Evolutionary conservation across 1,140 invertebrate genomes (phyloP), one percentile per base, ranked within the genome.

Genomic region (Calephelis virginiensis): DNA sequence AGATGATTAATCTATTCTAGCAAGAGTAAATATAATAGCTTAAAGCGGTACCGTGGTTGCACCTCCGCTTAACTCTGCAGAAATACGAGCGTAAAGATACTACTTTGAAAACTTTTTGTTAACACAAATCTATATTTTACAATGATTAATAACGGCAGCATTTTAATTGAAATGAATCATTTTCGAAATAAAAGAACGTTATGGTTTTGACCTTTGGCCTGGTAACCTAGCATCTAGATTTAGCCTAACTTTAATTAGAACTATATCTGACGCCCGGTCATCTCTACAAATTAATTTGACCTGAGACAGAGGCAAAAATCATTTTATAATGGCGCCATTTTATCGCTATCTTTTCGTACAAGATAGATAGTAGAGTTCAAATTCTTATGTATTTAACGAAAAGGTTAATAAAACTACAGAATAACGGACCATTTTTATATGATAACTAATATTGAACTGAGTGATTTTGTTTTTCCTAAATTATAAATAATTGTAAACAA

Each of bases 111-210:
- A 28, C 2, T 28, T 56, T 11, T 11, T 28, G 28, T 50, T 53
- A 64, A 56, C 10, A 12, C n/a, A 17, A 43, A 56, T 11, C 13
- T 56, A 43, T 28, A 64, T 56, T 43, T 43, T 80, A 76, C 75
- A 79, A 72, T 64, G 74, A 77, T 76, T 83, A 85, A 85, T 85
- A 83, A 77, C 76, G 77, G 82, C 73, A 77, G 74, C 74, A 72
- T 76, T 85, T 88, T 85, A 85, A 90, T 90, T 88, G 84, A 82
- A 79, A 85, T 66, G 75, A 83, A 88, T 83, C 78, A 72, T 71
- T 70, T 69, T 64, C 73, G 76, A 75, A 71, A 79, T 73, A 68
- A 67, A 67, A 69, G 72, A 75, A 76, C 74, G 70, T 77, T 74
- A 74, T 66, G 70, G 63, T 60, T 69, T 68, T 72, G 71, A 72